A percentile compares a stretch with the other conserved stretches of the same genome.
phyloP scores from a whole-genome alignment of 2,797 vertebrate species.

The Enteromius unitaeniatus region DNA sequence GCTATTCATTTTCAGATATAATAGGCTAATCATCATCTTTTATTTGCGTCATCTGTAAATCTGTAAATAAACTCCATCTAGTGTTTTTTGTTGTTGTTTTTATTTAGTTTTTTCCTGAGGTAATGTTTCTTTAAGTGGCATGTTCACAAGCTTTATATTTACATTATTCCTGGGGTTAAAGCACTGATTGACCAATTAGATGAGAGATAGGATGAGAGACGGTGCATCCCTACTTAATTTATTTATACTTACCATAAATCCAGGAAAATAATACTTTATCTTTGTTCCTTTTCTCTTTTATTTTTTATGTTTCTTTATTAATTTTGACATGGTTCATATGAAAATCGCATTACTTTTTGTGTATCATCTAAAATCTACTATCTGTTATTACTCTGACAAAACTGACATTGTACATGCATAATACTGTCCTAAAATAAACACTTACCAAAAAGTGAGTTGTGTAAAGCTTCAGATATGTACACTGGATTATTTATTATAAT shows the following conservation, averaged over 20 bases:
- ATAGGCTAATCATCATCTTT: background rate
- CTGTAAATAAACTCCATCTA: background rate
- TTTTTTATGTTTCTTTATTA: background rate
- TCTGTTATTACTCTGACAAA: background rate
- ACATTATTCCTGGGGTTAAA: background rate
- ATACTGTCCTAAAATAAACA: background rate
- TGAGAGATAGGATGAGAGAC: background rate
- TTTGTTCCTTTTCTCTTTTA: background rate
- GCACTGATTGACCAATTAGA: background rate
- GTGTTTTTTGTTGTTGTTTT: background rate
- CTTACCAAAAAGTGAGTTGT: background rate
- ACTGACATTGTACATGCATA: background rate
- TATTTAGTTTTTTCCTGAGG: background rate
- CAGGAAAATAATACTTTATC: background rate
- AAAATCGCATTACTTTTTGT: background rate
- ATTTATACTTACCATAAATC: background rate
- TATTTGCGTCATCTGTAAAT: background rate
- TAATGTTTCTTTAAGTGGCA: background rate
- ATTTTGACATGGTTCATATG: background rate
- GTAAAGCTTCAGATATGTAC: background rate
- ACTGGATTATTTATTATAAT: background rate
- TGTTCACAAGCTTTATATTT: background rate
- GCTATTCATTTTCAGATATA: background rate
- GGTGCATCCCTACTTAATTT: background rate
- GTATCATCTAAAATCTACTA: background rate